Percentiles rank a stretch among this genome's conserved stretches.
phyloP scores from a whole-genome alignment of 1,140 invertebrate species.

The Nebria ingens region DNA sequence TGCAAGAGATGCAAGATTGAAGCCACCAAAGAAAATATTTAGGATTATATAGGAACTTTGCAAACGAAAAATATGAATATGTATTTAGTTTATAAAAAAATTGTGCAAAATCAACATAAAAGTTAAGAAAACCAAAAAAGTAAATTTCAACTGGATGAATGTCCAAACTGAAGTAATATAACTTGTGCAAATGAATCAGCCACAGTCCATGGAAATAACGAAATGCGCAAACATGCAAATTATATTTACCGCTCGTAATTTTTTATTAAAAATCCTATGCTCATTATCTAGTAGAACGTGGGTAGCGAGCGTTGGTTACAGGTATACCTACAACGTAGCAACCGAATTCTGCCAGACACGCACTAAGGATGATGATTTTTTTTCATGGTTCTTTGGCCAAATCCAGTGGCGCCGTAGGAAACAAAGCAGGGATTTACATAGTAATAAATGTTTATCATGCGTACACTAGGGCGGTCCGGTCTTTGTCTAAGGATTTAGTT shows the following conservation, averaged over 20 bases:
- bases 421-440: conserved; percentile 8
- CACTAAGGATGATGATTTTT: background rate
- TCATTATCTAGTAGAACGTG: background rate
- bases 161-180: background rate
- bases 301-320: background rate
- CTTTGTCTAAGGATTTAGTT: conserved; percentile 9
- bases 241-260: background rate
- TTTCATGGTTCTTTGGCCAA: background rate
- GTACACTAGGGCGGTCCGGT: conserved; percentile 3
- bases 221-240: conserved; percentile 2
- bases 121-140: background rate
- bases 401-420: background rate
- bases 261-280: background rate
- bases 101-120: background rate
- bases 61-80: too few species aligned
- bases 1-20: too few species aligned
- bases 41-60: too few species aligned
- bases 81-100: too few species aligned
- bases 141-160: conserved; percentile 3
- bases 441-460: conserved; percentile 9
- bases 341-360: too few species aligned
- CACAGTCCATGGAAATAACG: background rate
- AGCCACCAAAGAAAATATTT: too few species aligned
- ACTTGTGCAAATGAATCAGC: background rate
- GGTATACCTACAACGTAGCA: too few species aligned